phyloP scores from a whole-genome alignment of 2,113 vertebrate genomes.

The Pogonocichla stellata region DNA sequence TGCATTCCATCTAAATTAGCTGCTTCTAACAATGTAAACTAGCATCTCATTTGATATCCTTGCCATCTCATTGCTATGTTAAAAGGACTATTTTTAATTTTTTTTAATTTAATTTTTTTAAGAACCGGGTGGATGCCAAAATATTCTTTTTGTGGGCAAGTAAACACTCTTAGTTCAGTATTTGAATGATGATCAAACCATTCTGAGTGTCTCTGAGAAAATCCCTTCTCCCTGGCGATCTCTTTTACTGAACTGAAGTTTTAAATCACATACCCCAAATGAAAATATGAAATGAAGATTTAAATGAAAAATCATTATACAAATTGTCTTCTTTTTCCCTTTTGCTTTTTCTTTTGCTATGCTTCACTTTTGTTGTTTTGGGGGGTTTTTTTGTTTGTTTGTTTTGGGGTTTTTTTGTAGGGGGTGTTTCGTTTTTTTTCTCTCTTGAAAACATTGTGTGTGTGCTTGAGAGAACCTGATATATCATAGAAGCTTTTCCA shows the following conservation, averaged over 20 bases:
- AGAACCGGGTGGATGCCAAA: not conserved
- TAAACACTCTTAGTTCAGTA: not conserved
- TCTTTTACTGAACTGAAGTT: not conserved
- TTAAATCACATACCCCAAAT: not conserved
- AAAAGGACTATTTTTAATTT: not conserved
- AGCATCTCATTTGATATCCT: not conserved
- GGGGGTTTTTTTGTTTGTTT: not conserved
- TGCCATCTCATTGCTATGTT: not conserved
- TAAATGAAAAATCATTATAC: not conserved
- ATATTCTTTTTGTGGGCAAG: not conserved
- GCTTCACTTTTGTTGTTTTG: not conserved
- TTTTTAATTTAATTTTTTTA: not conserved
- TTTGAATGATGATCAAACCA: constrained; percentile 3
- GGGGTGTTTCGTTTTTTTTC: not conserved
- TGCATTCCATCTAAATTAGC: not conserved
- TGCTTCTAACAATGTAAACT: not conserved
- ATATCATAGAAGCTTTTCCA: not conserved
- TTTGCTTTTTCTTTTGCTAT: not conserved
- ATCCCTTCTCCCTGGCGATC: not conserved
- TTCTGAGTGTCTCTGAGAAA: not conserved
- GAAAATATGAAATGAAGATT: not conserved
- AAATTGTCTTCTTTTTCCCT: not conserved
- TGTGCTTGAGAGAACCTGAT: not conserved
- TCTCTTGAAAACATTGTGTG: not conserved
- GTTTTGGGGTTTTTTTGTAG: too few relatives aligned